Percentiles rank a stretch among this genome's conserved stretches.
Conservation (phyloP, 2,113 vertebrate species). For the Peucedramus taeniatus region DNA sequence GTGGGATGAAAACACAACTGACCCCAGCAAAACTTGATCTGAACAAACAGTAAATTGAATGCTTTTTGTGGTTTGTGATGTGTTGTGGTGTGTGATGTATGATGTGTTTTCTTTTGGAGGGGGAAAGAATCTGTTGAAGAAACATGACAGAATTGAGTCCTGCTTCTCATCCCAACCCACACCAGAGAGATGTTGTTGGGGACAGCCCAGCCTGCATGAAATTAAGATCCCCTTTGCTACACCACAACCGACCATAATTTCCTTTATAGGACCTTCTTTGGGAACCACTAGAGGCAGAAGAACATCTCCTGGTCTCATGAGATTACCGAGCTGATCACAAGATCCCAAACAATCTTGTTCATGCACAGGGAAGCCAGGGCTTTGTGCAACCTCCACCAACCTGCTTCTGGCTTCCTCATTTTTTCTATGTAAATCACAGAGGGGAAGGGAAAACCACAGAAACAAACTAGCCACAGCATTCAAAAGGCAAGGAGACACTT, state of each 20-base stretch:
- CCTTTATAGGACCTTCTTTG: background rate
- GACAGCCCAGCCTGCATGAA: background rate
- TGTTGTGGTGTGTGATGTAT: background rate
- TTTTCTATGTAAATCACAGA: background rate
- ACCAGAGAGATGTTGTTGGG: background rate
- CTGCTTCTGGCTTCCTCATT: background rate
- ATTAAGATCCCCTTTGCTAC: background rate
- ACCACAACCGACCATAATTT: background rate
- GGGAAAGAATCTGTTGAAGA: background rate
- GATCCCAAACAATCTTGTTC: background rate
- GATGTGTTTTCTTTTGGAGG: background rate
- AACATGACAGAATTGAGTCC: background rate
- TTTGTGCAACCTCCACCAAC: background rate
- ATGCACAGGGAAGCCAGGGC: background rate
- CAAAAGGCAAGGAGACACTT: conserved; percentile 60
- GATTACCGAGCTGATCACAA: background rate
- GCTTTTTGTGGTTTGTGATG: background rate
- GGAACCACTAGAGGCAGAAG: background rate
- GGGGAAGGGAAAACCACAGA: background rate
- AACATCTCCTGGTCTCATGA: background rate
- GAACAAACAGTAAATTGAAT: background rate
- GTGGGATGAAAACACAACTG: background rate
- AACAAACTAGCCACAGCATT: background rate
- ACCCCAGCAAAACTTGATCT: background rate
- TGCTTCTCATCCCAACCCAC: background rate